Evolutionary conservation across 2,888 invertebrate genomes (phyloP), one percentile per base, ranked within the genome.

Genomic region (Agrotis puta): DNA sequence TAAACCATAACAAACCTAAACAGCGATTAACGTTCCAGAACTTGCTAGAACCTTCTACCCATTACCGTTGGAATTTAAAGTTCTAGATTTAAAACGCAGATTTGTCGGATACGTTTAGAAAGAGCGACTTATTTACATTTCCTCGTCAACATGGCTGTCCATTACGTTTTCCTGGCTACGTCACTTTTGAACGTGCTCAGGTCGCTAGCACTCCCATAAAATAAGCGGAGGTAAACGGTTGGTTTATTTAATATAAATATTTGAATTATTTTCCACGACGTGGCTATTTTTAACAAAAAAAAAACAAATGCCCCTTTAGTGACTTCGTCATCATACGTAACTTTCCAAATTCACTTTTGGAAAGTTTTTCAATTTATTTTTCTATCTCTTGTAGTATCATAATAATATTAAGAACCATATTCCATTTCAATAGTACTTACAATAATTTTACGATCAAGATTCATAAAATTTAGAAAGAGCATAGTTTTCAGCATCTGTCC

Each of bases 31-130:
- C 14, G 54, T 45, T 50, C 9, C 20, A n/a, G 61, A 77, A 63
- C 61, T 57, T 68, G 45, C 82, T 65, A 82, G 73, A 77, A 81
- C 27, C n/a, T 13, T 56, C 13, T 43, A 56, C 45, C 13, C 13
- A 18, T 58, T 70, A 58, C 67, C 57, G 57, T 65, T 68, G 7
- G 47, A 65, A 81, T 79, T 65, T 64, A 77, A 73, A 79, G 58
- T 18, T 65, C 56, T 66, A 66, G 54, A 81, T 84, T 84, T 82
- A 64, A 84, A 84, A 78, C 74, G 70, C 79, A 78, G 73, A 79
- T 78, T 81, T 72, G 70, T 61, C 70, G 53, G 39, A 70, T 79
- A 61, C 58, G 58, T 59, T 64, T 61, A 48, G 71, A 68, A 73
- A 62, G 27, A 72, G 69, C 69, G 64, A 70, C 61, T 48, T 83